phyloP scores from a whole-genome alignment of 2,113 vertebrate species.

The Bagarius yarrelli region DNA sequence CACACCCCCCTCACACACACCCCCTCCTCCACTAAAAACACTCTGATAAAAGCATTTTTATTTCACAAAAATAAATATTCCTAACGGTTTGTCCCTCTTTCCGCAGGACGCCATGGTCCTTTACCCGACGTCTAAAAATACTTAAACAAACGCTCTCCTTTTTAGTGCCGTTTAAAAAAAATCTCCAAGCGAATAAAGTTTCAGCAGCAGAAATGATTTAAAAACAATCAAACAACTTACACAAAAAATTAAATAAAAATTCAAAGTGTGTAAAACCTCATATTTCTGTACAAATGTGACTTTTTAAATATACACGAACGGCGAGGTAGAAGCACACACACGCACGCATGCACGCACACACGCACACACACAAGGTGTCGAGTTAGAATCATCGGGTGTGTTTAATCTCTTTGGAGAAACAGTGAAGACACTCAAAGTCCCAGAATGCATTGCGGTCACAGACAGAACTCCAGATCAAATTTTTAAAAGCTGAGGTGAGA shows the following conservation, averaged over 20 bases:
- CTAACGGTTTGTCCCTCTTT: too few species aligned
- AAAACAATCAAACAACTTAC: too few species aligned
- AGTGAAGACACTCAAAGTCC: neutral
- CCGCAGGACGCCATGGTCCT: too few species aligned
- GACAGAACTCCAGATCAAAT: too few species aligned
- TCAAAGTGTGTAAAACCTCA: neutral
- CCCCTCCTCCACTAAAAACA: neutral
- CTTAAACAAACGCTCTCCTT: too few species aligned
- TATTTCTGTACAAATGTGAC: neutral
- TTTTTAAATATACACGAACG: slow-evolving; percentile 21
- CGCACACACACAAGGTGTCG: neutral
- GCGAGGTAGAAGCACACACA: slow-evolving; percentile 35
- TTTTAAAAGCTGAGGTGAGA: neutral
- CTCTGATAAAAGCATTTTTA: neutral
- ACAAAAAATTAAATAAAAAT: neutral
- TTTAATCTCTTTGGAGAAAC: neutral
- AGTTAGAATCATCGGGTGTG: neutral
- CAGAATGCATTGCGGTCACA: neutral
- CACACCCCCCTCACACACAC: too few species aligned
- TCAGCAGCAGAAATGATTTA: too few species aligned
- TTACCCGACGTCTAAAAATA: too few species aligned
- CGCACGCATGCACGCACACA: neutral
- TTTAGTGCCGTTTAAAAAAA: too few species aligned
- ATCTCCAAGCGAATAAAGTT: too few species aligned
- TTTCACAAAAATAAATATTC: too few species aligned